Conservation (phyloP, 2,888 invertebrate genomes). For the Cerastis leucographa region DNA sequence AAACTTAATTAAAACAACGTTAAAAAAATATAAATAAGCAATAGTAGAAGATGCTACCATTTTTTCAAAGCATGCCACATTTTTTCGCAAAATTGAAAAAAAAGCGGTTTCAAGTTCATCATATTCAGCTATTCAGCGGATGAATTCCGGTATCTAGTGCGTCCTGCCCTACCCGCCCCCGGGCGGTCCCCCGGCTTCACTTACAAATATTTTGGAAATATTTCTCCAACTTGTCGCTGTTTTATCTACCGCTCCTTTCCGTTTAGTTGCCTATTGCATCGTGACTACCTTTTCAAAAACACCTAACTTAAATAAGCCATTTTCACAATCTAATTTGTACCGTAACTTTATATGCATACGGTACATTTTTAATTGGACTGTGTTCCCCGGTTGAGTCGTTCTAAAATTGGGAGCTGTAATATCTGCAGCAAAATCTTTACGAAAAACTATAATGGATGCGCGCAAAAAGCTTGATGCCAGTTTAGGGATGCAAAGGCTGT, state of each 20-base stretch:
- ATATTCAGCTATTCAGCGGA: conserved; percentile 66
- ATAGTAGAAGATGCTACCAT: background rate
- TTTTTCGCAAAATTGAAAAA: conserved; percentile 56
- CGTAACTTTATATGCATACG: background rate
- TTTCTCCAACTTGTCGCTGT: conserved; percentile 90
- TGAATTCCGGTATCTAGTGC: conserved; percentile 71
- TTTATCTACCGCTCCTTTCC: conserved; percentile 90
- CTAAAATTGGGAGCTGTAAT: conserved; percentile 69
- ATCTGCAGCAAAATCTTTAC: conserved; percentile 88
- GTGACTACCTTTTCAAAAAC: conserved; percentile 57
- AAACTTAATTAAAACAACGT: background rate
- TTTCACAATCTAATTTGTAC: conserved; percentile 35
- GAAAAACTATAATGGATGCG: conserved; percentile 87
- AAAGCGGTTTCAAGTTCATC: conserved; percentile 71
- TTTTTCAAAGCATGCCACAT: conserved; percentile 6
- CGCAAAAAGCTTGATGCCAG: conserved; percentile 83
- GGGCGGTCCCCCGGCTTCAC: conserved; percentile 81
- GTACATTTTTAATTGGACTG: conserved; percentile 38
- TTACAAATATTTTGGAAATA: conserved; percentile 91
- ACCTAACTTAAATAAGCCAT: conserved; percentile 19
- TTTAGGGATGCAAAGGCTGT: conserved; percentile 80
- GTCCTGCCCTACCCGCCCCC: conserved; percentile 73
- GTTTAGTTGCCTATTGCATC: conserved; percentile 86
- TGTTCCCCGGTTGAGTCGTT: conserved; percentile 52
- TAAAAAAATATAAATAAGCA: background rate